A percentile compares a stretch with the other conserved stretches of the same genome.
These are phyloP conservation scores for Tigriopus japonicus DNA, from an alignment of 1,140 invertebrate genomes.

Conservation along the genomic window DNA sequence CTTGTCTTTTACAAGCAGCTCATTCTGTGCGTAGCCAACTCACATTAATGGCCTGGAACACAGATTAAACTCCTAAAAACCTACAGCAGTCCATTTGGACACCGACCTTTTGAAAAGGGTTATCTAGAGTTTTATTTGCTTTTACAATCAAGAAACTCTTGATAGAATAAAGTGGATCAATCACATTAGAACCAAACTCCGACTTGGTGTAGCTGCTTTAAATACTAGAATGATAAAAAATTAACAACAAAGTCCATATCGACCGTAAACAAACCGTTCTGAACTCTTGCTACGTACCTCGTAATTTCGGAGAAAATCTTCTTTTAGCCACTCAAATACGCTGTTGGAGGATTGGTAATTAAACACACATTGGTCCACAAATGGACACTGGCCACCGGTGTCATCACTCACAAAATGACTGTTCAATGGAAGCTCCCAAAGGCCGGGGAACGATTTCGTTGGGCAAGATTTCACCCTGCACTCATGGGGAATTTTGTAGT, in stretches of 20 bases:
- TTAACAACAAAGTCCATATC: no score
- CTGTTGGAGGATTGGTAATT: conserved; percentile 50
- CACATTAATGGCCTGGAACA: no score
- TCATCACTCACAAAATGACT: conserved; percentile 61
- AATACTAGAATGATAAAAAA: background rate
- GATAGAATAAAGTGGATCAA: background rate
- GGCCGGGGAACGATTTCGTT: conserved; percentile 50
- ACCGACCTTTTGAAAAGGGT: background rate
- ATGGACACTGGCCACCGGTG: conserved; percentile 65
- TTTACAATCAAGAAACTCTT: background rate
- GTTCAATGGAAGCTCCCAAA: conserved; percentile 87
- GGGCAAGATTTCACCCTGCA: conserved; percentile 79
- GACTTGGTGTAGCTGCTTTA: background rate
- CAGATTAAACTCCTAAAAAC: no score
- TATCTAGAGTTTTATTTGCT: background rate
- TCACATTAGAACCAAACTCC: background rate
- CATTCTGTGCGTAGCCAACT: no score
- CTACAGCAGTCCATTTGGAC: no score
- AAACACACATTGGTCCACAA: conserved; percentile 77
- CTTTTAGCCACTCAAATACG: conserved; percentile 67
- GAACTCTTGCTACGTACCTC: conserved; percentile 46
- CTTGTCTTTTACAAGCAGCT: background rate
- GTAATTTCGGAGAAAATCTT: conserved; percentile 70
- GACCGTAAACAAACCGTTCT: no score
- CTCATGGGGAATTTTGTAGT: conserved; percentile 75